Evolutionary conservation across 2,888 invertebrate genomes (phyloP).

Genomic region (Andrena marginata): DNA sequence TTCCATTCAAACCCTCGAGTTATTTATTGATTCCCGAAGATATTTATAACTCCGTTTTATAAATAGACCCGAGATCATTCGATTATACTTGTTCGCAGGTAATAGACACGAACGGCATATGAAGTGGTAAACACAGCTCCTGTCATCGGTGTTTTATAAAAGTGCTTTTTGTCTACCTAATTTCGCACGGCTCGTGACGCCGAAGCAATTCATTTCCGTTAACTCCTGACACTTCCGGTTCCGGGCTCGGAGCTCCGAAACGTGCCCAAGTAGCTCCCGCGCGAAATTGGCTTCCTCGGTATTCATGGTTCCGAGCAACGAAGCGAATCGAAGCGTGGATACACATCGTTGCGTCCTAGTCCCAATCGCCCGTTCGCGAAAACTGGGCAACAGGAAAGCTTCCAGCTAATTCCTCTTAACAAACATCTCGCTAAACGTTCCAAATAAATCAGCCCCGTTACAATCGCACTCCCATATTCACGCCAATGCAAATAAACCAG

Average conservation of each 20-base stretch:
- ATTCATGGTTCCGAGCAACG: not conserved
- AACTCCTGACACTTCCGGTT: slow-evolving; percentile 22
- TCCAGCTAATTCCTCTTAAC: not conserved
- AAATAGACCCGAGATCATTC: not conserved
- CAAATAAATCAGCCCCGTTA: not conserved
- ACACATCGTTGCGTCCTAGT: not conserved
- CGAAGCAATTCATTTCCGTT: slow-evolving; percentile 19
- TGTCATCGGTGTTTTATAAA: no score
- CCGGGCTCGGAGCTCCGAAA: not conserved
- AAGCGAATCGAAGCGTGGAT: not conserved
- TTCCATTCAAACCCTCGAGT: no score
- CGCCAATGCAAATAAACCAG: slow-evolving; percentile 7
- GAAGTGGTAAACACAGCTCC: no score
- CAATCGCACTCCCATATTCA: not conserved
- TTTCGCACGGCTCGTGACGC: not conserved
- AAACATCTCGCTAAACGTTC: not conserved
- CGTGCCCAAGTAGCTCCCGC: not conserved
- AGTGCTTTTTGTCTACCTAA: not conserved
- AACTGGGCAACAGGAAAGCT: not conserved
- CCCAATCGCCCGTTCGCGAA: not conserved
- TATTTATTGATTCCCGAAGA: not conserved
- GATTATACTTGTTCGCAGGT: not conserved
- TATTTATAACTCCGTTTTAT: no score
- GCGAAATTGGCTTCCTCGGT: slow-evolving; percentile 26
- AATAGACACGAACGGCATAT: no score